phyloP scores from a whole-genome alignment of 2,113 vertebrate genomes.

The Sminthopsis crassicaudata region DNA sequence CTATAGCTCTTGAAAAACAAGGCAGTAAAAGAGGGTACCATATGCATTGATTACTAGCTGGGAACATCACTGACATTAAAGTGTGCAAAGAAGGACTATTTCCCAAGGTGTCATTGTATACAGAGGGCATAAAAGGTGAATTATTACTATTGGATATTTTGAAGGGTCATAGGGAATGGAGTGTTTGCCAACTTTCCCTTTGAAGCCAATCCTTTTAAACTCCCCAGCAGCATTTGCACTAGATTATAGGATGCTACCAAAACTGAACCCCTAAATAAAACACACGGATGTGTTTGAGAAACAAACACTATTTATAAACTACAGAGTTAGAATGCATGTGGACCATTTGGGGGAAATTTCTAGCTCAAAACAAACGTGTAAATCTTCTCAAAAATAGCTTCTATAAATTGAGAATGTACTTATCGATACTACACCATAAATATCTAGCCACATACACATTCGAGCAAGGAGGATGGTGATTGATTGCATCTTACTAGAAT shows the following conservation, averaged over 20 bases:
- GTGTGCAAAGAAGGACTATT: neutral
- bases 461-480: neutral
- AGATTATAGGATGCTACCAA: neutral
- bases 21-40: neutral
- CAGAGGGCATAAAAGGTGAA: neutral
- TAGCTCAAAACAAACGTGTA: neutral
- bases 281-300: neutral
- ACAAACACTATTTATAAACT: neutral
- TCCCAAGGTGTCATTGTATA: neutral
- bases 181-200: neutral
- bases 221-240: neutral
- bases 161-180: neutral
- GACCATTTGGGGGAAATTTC: neutral
- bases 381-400: constrained; percentile 3
- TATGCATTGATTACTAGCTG: neutral
- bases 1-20: neutral
- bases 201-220: neutral
- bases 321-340: neutral
- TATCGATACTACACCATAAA: neutral
- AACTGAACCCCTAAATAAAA: neutral
- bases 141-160: constrained; percentile 1
- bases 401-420: neutral
- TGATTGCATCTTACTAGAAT: constrained; percentile 3
- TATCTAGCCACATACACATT: neutral
- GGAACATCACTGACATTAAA: neutral